Base-by-base conservation (phyloP, 1,140 invertebrate species). In the Holotrichia oblita region DNA sequence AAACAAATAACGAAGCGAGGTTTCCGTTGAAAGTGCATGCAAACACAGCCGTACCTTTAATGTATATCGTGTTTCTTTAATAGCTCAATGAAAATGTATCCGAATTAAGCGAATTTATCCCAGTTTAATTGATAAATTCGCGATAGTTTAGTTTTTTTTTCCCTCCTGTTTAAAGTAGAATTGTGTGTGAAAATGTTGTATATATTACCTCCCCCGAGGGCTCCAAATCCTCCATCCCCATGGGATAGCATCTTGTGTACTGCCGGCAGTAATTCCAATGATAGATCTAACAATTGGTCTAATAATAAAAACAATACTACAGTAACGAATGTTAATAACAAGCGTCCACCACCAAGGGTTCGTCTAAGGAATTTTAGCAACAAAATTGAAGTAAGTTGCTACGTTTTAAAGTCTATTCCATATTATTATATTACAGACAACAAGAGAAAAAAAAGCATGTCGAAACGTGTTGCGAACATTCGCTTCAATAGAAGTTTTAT, bases 141-240 rank as follows among this genome's bases (percentile, higher is more conserved):
- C n/a, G n/a, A n/a, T n/a, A n/a, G n/a, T 64, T 34, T 73, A 20
- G 61, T 77, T 61, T 40, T 76, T 48, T 40, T 6, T n/a, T n/a
- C n/a, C 77, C 14, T 74, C 12, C 44, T 48, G 44, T n/a, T n/a
- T n/a, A n/a, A n/a, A n/a, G 17, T 80, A 78, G 20, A 75, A n/a
- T 75, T 61, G 77, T 79, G 79, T n/a, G 48, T 77, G 24, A 83
- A 76, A 48, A 87, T 89, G 87, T 85, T 89, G 81, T 89, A 88
- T 82, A 85, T 88, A 73, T 80, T 89, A 79, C 87, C 88, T 44
- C 88, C 89, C 64, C 87, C 89, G 73, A 86, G 86, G 59, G 86
- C 87, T 61, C 87, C 88, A 14, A 86, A 87, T 72, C 88, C 89
- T 77, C 89, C 89, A 69, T 88, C 87, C 0, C 87, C 88, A n/a